These are phyloP conservation scores for Pseudomyrmex sp. DNA, from an alignment of 1,140 invertebrate species.

Conservation along the genomic window DNA sequence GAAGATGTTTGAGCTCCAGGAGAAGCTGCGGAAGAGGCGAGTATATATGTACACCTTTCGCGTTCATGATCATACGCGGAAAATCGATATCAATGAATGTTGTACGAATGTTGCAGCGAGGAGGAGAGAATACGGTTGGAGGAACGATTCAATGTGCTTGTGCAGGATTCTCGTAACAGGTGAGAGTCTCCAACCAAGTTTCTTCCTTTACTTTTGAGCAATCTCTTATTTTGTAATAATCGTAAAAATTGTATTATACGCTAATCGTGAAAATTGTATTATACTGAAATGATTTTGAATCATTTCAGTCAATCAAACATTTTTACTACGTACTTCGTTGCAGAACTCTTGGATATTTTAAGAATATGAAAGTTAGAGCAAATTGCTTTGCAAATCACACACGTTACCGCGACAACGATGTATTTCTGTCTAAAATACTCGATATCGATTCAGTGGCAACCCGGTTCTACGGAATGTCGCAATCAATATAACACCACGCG, in stretches of 20 bases:
- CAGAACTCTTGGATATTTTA: too few relatives aligned
- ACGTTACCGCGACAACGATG: background rate
- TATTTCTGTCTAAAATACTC: slow-evolving; percentile 28
- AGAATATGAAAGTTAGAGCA: background rate
- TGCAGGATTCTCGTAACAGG: slow-evolving; percentile 80
- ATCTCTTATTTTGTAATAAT: background rate
- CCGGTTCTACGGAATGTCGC: slow-evolving; percentile 66
- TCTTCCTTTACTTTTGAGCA: background rate
- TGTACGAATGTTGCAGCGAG: slow-evolving; percentile 74
- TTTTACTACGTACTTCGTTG: too few relatives aligned
- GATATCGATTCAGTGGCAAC: slow-evolving; percentile 70
- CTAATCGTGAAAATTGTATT: background rate
- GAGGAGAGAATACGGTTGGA: slow-evolving; percentile 82
- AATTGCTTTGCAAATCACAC: slow-evolving; percentile 1
- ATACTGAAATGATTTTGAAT: background rate
- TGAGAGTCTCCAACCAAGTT: slow-evolving; percentile 53
- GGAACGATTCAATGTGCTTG: slow-evolving; percentile 79
- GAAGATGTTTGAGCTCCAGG: slow-evolving; percentile 81
- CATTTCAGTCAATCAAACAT: background rate
- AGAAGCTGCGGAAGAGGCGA: slow-evolving; percentile 81
- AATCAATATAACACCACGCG: slow-evolving; percentile 66
- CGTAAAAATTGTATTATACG: background rate
- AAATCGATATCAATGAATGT: background rate
- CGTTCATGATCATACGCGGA: background rate
- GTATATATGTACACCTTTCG: background rate